Evolutionary conservation across 2,888 invertebrate genomes (phyloP), one percentile per base, ranked within the genome.

Genomic region (Phanerotoma sp.): DNA sequence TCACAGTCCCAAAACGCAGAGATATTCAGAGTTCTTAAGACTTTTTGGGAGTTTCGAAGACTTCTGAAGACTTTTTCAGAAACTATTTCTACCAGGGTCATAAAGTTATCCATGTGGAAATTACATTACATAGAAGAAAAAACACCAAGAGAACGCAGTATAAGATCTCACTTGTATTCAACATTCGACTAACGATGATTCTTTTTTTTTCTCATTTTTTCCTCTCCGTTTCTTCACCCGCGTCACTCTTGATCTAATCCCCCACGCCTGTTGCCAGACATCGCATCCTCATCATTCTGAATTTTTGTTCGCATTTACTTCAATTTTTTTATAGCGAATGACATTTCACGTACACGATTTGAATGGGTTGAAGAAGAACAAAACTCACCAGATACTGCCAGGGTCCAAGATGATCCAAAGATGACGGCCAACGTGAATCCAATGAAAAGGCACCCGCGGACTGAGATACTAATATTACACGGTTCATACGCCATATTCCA

Each of bases 401-500:
- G 21, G 22, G 51, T 51, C 54, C 32, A 22, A 37, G 56, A 49
- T 16, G 58, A 56, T 46, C 45, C 60, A 45, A 59, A 51, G 15
- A 60, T 33, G 56, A 58, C 49, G 56, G 60, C 54, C 58, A 62
- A 57, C 44, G 51, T 58, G 51, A 58, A 63, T 57, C 61, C 55
- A 51, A 55, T 30, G 40, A 50, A 32, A 50, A n/a, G n/a, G n/a
- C 46, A 55, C 41, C 50, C 46, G 38, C 50, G 45, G 25, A 51
- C 38, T 22, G 22, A 51, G 45, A 32, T 33, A n/a, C n/a, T n/a
- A n/a, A n/a, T n/a, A n/a, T n/a, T n/a, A 37, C 40, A 55, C 45
- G 28, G 35, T 55, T 56, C 56, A 62, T 58, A 56, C 60, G 63
- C 63, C 63, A 63, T 63, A 63, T 60, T 52, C 30, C 13, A 38